Evolutionary conservation across 2,888 invertebrate genomes (phyloP).

Genomic region (Scaptodrosophila latifasciaeformis): DNA sequence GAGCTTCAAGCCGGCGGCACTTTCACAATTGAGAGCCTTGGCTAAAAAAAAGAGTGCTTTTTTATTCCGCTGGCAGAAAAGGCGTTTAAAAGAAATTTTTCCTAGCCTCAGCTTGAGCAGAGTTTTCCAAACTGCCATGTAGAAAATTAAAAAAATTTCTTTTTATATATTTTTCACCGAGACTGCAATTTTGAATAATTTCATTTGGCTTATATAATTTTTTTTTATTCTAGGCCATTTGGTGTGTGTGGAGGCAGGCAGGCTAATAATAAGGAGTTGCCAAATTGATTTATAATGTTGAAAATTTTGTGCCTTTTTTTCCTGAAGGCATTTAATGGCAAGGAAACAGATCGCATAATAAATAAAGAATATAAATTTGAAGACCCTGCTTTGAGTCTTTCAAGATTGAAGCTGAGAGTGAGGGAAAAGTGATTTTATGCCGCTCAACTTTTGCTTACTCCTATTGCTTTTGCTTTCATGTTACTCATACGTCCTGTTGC

Average conservation of each 20-base stretch:
- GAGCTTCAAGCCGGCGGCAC: too few relatives aligned
- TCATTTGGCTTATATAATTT: too few relatives aligned
- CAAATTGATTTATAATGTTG: constrained; percentile 47
- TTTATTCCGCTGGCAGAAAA: neutral
- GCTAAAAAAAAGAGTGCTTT: constrained; percentile 12
- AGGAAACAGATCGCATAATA: too few relatives aligned
- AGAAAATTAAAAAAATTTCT: constrained; percentile 18
- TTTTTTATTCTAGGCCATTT: too few relatives aligned
- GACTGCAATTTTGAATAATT: neutral
- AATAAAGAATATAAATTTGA: too few relatives aligned
- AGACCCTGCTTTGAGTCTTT: too few relatives aligned
- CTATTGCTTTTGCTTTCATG: constrained; percentile 1
- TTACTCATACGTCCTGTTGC: constrained; percentile 42
- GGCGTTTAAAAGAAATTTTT: constrained; percentile 19
- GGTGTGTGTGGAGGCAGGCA: constrained; percentile 35
- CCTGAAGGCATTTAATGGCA: too few relatives aligned
- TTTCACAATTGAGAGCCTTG: too few relatives aligned
- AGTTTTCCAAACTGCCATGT: constrained; percentile 18
- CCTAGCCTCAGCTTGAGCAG: constrained; percentile 21
- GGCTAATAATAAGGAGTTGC: constrained; percentile 53
- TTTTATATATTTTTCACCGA: constrained; percentile 21
- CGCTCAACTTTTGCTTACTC: too few relatives aligned
- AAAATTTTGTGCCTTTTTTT: too few relatives aligned
- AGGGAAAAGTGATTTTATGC: too few relatives aligned
- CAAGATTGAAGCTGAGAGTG: too few relatives aligned